These are phyloP conservation scores for Erebia aethiops DNA, from an alignment of 2,888 invertebrate species.

Conservation along the genomic window DNA sequence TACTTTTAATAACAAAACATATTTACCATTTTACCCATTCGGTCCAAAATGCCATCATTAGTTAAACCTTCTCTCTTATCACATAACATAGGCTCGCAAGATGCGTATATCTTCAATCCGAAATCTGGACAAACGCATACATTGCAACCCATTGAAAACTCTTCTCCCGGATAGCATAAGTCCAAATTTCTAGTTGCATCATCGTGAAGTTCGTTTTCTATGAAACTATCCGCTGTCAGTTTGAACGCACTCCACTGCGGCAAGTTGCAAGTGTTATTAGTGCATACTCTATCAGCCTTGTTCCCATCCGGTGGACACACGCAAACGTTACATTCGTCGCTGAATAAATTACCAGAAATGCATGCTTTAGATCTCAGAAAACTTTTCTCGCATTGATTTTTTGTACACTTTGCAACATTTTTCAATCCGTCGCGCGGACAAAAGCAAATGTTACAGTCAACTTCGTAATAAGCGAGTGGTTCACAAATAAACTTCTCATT, in stretches of 20 bases:
- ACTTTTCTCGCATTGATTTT: conserved; percentile 65
- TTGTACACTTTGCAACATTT: conserved; percentile 72
- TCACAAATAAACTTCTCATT: conserved; percentile 59
- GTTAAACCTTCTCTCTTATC: conserved; percentile 40
- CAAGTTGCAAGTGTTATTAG: conserved; percentile 60
- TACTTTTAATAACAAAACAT: neutral
- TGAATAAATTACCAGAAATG: conserved; percentile 65
- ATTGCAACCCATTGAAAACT: conserved; percentile 68
- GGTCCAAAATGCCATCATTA: neutral
- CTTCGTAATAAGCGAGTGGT: conserved; percentile 66
- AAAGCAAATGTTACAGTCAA: conserved; percentile 72
- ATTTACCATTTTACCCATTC: conserved; percentile 13
- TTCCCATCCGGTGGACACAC: conserved; percentile 70
- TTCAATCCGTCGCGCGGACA: conserved; percentile 68
- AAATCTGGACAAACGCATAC: conserved; percentile 72
- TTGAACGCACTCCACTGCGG: conserved; percentile 63
- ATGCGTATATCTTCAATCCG: conserved; percentile 65
- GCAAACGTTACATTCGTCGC: conserved; percentile 72
- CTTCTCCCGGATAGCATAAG: conserved; percentile 71
- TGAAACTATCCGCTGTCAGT: conserved; percentile 52
- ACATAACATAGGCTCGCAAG: conserved; percentile 58
- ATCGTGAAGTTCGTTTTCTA: conserved; percentile 48
- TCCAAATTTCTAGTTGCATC: conserved; percentile 56
- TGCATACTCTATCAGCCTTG: conserved; percentile 63
- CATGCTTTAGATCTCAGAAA: conserved; percentile 62